Evolutionary conservation across 2,888 invertebrate genomes (phyloP).

Genomic region (Lepidochitona cinerea): DNA sequence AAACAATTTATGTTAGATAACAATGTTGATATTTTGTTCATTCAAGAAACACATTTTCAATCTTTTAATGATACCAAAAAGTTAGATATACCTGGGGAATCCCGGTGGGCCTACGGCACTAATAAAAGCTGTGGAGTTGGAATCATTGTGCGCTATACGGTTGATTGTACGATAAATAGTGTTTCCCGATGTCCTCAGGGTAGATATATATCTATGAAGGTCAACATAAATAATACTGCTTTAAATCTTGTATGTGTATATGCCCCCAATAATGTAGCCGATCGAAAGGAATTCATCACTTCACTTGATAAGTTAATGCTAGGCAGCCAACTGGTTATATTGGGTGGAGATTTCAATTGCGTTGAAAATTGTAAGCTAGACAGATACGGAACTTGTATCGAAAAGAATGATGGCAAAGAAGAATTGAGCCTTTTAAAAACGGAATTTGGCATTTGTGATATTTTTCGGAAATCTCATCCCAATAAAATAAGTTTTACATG

Average conservation of each 20-base stretch:
- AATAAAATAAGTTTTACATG: too few relatives aligned
- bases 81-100: not conserved
- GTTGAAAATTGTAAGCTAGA: too few relatives aligned
- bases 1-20: too few relatives aligned
- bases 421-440: conserved; percentile 14
- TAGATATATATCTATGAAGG: not conserved
- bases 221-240: not conserved
- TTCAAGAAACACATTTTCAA: not conserved
- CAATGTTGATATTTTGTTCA: not conserved
- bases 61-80: too few relatives aligned
- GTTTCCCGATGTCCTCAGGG: not conserved
- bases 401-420: conserved; percentile 5
- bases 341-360: conserved; percentile 27
- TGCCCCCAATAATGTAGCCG: not conserved
- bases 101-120: not conserved
- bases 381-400: conserved; percentile 16
- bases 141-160: not conserved
- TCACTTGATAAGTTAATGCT: not conserved
- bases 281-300: not conserved
- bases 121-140: not conserved
- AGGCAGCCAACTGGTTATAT: conserved; percentile 8
- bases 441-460: conserved; percentile 20
- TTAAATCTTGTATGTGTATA: not conserved
- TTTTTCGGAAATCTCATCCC: too few relatives aligned
- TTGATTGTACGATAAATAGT: not conserved